Base-by-base conservation (phyloP, 2,888 invertebrate genomes). In the Phengaris arion region DNA sequence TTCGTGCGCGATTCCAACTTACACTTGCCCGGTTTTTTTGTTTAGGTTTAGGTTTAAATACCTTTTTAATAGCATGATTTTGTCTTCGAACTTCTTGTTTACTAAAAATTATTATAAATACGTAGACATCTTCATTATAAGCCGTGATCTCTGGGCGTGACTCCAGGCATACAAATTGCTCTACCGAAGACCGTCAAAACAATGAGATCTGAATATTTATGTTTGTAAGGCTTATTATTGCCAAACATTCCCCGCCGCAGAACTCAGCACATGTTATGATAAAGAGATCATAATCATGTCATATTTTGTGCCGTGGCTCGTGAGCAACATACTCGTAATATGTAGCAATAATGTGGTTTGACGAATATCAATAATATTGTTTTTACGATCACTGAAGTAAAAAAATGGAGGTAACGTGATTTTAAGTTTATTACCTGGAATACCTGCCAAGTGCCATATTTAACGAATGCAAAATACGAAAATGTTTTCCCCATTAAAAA, bases 401-500 rank as follows among this genome's bases (percentile, higher is more conserved):
- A 15, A 22, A 9, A 10, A 22, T 2, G 22, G 2, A 59, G 5
- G 7, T 22, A 15, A 7, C 6, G 15, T 2, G 48, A 3, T 48
- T 7, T n/a, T 22, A 4, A 9, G 22, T 59, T 54, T 54, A 12
- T 54, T 54, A 54, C 55, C 15, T 22, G 57, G 22, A n/a, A 59
- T 22, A 15, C 6, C 35, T 45, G 12, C 64, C 64, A 35, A 35
- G 64, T 64, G 22, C 22, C 22, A 22, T 22, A 35, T 45, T 64
- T 15, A 46, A 69, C n/a, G 68, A 69, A 69, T 22, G 46, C 68
- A n/a, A 46, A 48, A 69, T 69, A 15, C 15, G 2, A 69, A 69
- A 48, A 46, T 48, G 15, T 69, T 45, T 68, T 68, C 48, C 68
- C 48, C 68, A 69, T 64, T 64, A 64, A 64, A 59, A 64, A 64